Percentiles rank a stretch among this genome's conserved stretches.
Evolutionary conservation across 2,113 vertebrate genomes (phyloP).

Genomic region (human): DNA sequence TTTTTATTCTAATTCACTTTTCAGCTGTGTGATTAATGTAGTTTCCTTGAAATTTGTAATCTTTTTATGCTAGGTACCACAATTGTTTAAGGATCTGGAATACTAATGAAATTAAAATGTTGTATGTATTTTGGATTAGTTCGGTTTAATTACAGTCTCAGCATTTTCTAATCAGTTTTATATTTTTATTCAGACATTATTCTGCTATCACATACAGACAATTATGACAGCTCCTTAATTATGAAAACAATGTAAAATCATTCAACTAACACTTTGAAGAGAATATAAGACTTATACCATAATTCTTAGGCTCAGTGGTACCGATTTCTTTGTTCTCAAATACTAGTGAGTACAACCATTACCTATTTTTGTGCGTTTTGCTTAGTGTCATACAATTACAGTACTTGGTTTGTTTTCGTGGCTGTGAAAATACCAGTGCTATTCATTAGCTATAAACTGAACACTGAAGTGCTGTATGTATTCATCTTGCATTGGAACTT

Average conservation of each 20-base stretch:
- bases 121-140: conserved; percentile 70
- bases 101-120: conserved; percentile 52
- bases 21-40: not conserved
- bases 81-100: conserved; percentile 28
- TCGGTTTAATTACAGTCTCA: conserved; percentile 66
- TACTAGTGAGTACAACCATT: not conserved
- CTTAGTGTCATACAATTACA: not conserved
- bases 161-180: conserved; percentile 65
- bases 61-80: conserved; percentile 23
- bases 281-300: not conserved
- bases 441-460: not conserved
- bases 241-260: not conserved
- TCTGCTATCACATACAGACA: conserved; percentile 50
- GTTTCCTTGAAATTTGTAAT: conserved; percentile 44
- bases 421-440: not conserved
- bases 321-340: conserved; percentile 33
- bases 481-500: not conserved
- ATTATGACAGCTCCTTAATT: conserved; percentile 52
- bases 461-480: not conserved
- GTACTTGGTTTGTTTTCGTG: conserved; percentile 25
- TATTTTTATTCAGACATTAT: conserved; percentile 67
- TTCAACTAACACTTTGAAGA: conserved; percentile 2
- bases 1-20: not conserved
- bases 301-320: not conserved
- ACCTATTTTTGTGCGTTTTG: not conserved